Base-by-base conservation (phyloP, 2,113 vertebrate species). In the Phyllopteryx taeniolatus region DNA sequence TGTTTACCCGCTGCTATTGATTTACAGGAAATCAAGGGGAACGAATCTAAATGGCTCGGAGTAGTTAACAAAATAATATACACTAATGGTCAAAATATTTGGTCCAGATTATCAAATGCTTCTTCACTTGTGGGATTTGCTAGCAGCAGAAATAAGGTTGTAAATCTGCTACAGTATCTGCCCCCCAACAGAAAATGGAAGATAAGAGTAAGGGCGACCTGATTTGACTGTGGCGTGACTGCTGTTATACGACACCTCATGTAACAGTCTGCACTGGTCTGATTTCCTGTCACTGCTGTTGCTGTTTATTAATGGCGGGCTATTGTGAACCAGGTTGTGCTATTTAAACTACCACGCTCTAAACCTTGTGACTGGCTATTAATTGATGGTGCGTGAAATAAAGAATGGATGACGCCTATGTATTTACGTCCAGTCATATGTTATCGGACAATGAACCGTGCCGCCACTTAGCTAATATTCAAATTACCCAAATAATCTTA, bases 21-120 rank as follows among this genome's bases (percentile, higher is more conserved):
- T 93, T 97, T 97, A 98, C 96, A 96, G 95, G 94, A 98, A 98
- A 96, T 96, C 88, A 93, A 91, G 92, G 92, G 91, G 91, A 96
- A 94, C 86, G 90, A 92, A 91, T 92, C 88, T 89, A 88, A 89
- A 92, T 93, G 89, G 95, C 91, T 94, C 88, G 83, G 88, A 90
- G 82, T 93, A 75, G 86, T 93, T 93, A 90, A 89, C 86, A 91
- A 94, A 94, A 93, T 83, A 86, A 68, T 85, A 89, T 75, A 64
- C 17, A 83, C 88, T 81, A 87, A 17, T 59, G 5, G 4, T 35
- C 9, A 65, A 60, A 57, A 57, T 31, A 10, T 5, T 31, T 27
- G 22, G 22, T 59, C 10, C 3, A 17, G 19, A 17, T 61, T 27
- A 61, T 35, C 46, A 3, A 66, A 65, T 13, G 59, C 5, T 44